Percentiles rank a stretch among this genome's conserved stretches.
These are phyloP conservation scores for Stegodyphus dumicola DNA, from an alignment of 1,140 invertebrate species.

Conservation along the genomic window DNA sequence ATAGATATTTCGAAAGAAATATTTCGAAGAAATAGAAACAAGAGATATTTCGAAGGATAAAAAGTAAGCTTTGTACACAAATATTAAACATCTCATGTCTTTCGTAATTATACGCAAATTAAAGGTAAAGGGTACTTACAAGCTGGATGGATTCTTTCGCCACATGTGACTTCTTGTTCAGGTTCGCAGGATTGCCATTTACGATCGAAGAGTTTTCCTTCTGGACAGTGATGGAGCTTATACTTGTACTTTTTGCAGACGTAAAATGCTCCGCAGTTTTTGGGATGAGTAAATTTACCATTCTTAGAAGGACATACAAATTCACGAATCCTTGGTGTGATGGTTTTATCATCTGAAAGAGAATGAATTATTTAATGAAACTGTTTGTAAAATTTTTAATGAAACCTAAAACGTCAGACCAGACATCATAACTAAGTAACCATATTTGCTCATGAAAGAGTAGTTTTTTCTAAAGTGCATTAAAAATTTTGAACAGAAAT, in stretches of 20 bases:
- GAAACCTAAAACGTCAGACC: too few relatives aligned
- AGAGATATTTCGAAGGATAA: too few relatives aligned
- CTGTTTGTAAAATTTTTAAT: too few relatives aligned
- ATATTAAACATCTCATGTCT: neutral
- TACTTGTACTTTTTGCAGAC: constrained; percentile 24
- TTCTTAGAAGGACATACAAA: constrained; percentile 40
- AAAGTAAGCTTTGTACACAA: neutral
- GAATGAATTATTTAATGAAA: neutral
- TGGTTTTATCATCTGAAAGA: constrained; percentile 14
- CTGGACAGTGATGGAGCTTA: constrained; percentile 14
- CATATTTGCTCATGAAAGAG: too few relatives aligned
- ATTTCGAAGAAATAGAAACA: too few relatives aligned
- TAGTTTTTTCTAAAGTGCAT: too few relatives aligned
- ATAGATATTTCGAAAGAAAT: too few relatives aligned
- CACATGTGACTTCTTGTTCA: constrained; percentile 87
- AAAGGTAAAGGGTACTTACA: constrained; percentile 10
- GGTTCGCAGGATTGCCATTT: constrained; percentile 78
- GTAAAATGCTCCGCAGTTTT: constrained; percentile 37
- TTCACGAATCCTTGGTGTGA: constrained; percentile 18
- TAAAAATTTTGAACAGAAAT: too few relatives aligned
- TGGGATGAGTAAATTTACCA: constrained; percentile 36
- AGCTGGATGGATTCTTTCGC: constrained; percentile 32
- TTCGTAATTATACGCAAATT: neutral
- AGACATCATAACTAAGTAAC: too few relatives aligned
- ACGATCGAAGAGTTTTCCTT: constrained; percentile 26